Percentiles rank a stretch among this genome's conserved stretches.
Conservation (phyloP, 2,113 vertebrate species). For the Nymphicus hollandicus region DNA sequence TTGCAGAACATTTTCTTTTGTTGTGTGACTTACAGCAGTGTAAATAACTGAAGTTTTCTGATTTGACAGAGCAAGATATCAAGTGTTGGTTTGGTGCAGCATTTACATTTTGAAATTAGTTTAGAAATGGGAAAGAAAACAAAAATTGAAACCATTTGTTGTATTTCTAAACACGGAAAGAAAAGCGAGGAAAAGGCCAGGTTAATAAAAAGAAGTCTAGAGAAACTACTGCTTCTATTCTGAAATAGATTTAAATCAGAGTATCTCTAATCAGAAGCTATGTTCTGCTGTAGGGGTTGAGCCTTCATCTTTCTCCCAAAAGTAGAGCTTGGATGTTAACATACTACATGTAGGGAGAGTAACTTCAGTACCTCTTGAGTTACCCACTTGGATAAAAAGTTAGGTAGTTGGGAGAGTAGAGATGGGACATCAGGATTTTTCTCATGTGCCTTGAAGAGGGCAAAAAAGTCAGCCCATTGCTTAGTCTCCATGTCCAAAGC, state of each 20-base stretch:
- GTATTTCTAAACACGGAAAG: background rate
- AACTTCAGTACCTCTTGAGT: background rate
- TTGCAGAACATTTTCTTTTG: background rate
- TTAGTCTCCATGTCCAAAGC: background rate
- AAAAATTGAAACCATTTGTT: background rate
- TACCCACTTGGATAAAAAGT: background rate
- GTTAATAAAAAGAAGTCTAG: background rate
- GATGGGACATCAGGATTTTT: background rate
- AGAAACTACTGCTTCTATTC: background rate
- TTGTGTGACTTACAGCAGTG: slow-evolving; percentile 22
- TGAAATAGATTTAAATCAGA: background rate
- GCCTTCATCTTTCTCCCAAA: background rate
- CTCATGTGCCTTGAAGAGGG: background rate
- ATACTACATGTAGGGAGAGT: background rate
- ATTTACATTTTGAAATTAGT: slow-evolving; percentile 23
- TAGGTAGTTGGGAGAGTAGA: background rate
- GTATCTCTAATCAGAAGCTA: background rate
- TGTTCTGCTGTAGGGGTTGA: background rate
- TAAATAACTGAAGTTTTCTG: slow-evolving; percentile 13
- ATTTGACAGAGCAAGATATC: slow-evolving; percentile 30
- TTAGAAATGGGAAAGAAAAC: background rate
- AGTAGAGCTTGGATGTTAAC: background rate
- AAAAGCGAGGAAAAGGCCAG: background rate
- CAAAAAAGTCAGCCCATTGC: background rate
- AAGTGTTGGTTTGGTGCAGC: background rate